Base-by-base conservation (phyloP, 2,888 invertebrate genomes). In the Tortricodes alternella region DNA sequence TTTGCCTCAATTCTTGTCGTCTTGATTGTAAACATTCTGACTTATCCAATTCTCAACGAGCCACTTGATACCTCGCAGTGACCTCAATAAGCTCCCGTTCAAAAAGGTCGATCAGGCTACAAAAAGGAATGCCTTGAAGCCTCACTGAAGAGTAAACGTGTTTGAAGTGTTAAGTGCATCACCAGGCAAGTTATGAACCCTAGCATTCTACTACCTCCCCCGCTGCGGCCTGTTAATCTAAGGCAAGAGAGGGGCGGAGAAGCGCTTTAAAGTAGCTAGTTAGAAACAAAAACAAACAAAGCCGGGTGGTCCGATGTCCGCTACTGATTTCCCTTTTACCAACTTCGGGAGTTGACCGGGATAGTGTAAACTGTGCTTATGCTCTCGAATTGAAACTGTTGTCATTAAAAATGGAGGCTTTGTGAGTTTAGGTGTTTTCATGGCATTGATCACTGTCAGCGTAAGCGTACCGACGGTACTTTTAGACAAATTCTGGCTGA, bases 261-360 rank as follows among this genome's bases (percentile, higher is more conserved):
- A 63, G 66, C 24, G 46, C 50, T 49, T 35, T 39, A 32, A 56
- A 48, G 46, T 55, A 63, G 63, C 67, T 65, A 67, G 73, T 72
- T 70, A 68, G 64, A 65, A 74, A 74, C 70, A 75, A 78, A 78
- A 80, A 78, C 79, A 80, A 80, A 80, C 74, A 78, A 67, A 71
- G 59, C 74, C 64, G 79, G 81, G 80, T 80, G 82, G 83, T 77
- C 81, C 66, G 55, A 61, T 59, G 59, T 58, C 63, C 65, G 62
- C 66, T 63, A 70, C 65, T 68, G 68, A 75, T 76, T 74, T 74
- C 65, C 68, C 64, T 69, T 61, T 68, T 66, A 60, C 58, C 46
- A 46, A 62, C 58, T 67, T 62, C 48, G 59, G 57, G 53, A 50
- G 52, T 48, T 46, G 46, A 39, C 52, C 34, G 24, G 38, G 39